Evolutionary conservation across 2,797 vertebrate species (phyloP).

Genomic region (Apodemus agrarius): DNA sequence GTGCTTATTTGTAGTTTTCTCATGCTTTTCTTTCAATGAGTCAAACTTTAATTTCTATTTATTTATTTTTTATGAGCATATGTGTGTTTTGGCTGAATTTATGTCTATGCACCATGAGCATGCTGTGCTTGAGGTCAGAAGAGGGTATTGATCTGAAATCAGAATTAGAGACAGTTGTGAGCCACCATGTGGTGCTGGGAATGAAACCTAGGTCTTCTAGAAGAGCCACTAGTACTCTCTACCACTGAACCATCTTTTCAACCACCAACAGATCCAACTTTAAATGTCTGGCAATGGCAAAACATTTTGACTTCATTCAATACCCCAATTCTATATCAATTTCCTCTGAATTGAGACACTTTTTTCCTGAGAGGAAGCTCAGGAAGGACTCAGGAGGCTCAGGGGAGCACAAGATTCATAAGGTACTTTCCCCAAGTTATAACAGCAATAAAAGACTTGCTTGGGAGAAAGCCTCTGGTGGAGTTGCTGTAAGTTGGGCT

Average conservation of each 20-base stretch:
- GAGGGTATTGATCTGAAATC: not conserved
- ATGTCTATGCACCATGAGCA: not conserved
- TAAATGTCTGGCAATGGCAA: constrained; percentile 28
- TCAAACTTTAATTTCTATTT: not conserved
- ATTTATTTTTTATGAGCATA: not conserved
- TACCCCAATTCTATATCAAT: not conserved
- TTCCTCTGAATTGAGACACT: not conserved
- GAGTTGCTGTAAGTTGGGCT: not conserved
- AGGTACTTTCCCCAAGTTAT: too few relatives aligned
- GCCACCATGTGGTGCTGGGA: not conserved
- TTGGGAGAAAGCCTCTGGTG: not conserved
- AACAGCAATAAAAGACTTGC: not conserved
- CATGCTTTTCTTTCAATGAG: not conserved
- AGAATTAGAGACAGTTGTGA: not conserved
- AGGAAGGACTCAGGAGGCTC: not conserved
- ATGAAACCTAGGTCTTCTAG: not conserved
- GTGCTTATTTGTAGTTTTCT: not conserved
- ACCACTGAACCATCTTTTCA: not conserved
- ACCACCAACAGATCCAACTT: not conserved
- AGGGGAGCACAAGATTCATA: not conserved
- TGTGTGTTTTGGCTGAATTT: not conserved
- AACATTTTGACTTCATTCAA: not conserved
- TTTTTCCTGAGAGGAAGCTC: not conserved
- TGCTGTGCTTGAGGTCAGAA: not conserved
- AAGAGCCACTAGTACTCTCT: not conserved